Base-by-base conservation (phyloP, 2,888 invertebrate genomes). In the Pyrochroa serraticornis region DNA sequence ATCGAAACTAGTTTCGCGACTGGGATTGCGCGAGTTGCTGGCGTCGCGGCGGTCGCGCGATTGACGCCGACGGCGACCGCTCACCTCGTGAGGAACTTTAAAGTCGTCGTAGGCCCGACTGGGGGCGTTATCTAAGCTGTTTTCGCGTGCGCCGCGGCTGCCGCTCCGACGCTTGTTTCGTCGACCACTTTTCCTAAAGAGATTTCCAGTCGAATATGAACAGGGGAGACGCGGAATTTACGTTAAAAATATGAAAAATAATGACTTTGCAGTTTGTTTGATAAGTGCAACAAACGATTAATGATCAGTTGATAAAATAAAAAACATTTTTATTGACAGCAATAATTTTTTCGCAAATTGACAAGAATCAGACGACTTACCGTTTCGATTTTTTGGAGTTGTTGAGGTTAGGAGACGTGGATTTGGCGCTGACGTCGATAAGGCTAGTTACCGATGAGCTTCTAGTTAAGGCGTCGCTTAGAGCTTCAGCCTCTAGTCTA, bases 391-490 rank as follows among this genome's bases (percentile, higher is more conserved):
- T 72, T 52, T 65, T 70, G n/a, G 62, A 22, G 55, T 63, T 63
- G n/a, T 9, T 67, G 38, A 61, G 46, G 49, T 68, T 69, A 38
- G 68, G 48, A 10, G 75, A 74, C 59, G 71, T 62, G 7, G 75
- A 75, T 55, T 69, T 73, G 3, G 71, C 71, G 60, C 73, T 75
- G 6, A 71, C 65, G 57, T 79, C 78, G 46, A 76, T 72, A 60
- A 84, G 77, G 72, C 84, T 84, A 39, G 80, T 71, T 38, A 83
- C 76, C 6, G 84, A 84, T 1, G 84, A 84, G 68, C 83, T 84
- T 55, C 83, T 80, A 14, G 83, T 83, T 62, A 81, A 62, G n/a
- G 75, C 75, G 65, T 80, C 80, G 64, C 79, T 79, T 9, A 77
- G 66, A 60, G 78, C 77, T 72, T 82, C 83, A 14, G 79, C 79